Percentiles rank a stretch among this genome's conserved stretches.
Conservation (phyloP, 2,113 vertebrate species). For the Cisticola juncidis region DNA sequence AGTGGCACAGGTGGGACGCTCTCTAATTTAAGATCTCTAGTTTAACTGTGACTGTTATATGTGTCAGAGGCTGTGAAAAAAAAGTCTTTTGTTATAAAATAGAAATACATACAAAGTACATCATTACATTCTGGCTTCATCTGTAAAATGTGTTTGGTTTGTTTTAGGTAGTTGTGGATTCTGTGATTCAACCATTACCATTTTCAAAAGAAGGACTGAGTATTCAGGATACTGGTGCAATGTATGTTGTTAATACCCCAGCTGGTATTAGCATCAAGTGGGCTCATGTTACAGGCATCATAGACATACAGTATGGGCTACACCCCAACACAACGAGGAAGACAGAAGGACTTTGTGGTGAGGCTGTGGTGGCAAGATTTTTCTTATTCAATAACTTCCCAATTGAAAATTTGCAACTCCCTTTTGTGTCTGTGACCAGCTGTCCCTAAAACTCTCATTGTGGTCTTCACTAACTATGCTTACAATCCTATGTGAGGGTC, state of each 20-base stretch:
- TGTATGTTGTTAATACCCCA: slow-evolving; percentile 91
- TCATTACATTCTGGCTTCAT: neutral
- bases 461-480: neutral
- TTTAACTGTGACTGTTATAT: neutral
- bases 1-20: neutral
- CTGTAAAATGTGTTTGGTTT: neutral
- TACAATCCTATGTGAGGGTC: neutral
- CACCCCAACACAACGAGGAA: slow-evolving; percentile 76
- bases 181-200: slow-evolving; percentile 82
- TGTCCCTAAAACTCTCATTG: neutral
- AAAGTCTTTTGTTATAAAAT: neutral
- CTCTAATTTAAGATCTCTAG: neutral
- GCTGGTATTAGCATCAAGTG: slow-evolving; percentile 91
- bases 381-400: neutral
- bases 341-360: slow-evolving; percentile 94
- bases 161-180: slow-evolving; percentile 88
- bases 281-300: slow-evolving; percentile 95
- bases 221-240: slow-evolving; percentile 92
- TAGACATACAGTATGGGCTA: slow-evolving; percentile 87
- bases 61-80: neutral
- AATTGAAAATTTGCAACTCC: neutral
- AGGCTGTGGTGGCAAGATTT: slow-evolving; percentile 42
- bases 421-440: neutral
- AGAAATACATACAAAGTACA: neutral
- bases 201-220: slow-evolving; percentile 85